Evolutionary conservation across 1,140 invertebrate species (phyloP), one percentile per base, ranked within the genome.

Genomic region (Cephus cinctus): DNA sequence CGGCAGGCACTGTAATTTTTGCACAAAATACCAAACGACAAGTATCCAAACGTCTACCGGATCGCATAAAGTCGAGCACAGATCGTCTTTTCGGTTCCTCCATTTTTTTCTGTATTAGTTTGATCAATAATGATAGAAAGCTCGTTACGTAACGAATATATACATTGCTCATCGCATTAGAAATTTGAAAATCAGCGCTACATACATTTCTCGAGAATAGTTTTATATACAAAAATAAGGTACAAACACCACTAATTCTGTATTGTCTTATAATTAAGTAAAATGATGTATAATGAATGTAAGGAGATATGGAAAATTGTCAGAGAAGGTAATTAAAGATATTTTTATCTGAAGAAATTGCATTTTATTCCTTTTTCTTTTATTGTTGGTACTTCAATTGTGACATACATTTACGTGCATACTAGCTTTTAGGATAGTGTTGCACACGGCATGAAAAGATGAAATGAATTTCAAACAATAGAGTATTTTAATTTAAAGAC

Each of bases 21-120:
- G 44, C 40, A 18, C 46, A 45, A 41, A 43, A 38, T 16, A 55
- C 21, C 15, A 54, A 22, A 30, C 42, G 23, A 20, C 25, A 54
- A 12, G 46, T 42, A 9, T 30, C 9, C 12, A 12, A 43, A 9
- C 27, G 15, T 18, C 30, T 11, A 14, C 39, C 11, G n/a, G 3
- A 36, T 12, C 18, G n/a, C 6, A 50, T 22, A 6, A 42, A 21
- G 22, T 46, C 38, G 11, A 54, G 16, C 32, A 54, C 31, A 4
- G 36, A 31, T 15, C 12, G 19, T 34, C 41, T 50, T 11, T 15
- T 2, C n/a, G 47, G 42, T 16, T 44, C 42, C 9, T 49, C 47
- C 52, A 54, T 54, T 8, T 15, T 40, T 9, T 8, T 12, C 14
- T 25, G 14, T 15, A 8, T 11, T 20, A 5, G 43, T 52, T 52